phyloP scores from a whole-genome alignment of 2,797 vertebrate genomes.

The Dipus sagitta region DNA sequence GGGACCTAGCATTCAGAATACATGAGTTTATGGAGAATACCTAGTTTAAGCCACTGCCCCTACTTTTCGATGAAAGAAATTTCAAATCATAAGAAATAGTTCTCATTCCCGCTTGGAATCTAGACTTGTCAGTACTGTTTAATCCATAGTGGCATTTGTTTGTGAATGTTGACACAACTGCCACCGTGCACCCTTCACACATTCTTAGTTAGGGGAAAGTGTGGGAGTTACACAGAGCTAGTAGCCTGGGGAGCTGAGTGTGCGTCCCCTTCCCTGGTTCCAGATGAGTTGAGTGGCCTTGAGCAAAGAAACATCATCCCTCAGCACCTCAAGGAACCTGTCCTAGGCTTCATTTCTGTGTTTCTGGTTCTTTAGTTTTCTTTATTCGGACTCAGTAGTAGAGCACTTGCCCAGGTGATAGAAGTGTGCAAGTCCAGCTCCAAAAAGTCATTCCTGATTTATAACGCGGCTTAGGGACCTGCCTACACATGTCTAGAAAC shows the following conservation, averaged over 20 bases:
- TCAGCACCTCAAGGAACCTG: background rate
- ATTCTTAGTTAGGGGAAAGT: background rate
- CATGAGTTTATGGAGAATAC: no score
- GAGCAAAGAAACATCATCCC: background rate
- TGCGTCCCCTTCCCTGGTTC: background rate
- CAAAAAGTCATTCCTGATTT: background rate
- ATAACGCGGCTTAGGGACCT: background rate
- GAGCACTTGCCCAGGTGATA: background rate
- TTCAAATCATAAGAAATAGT: background rate
- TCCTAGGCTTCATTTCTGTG: background rate
- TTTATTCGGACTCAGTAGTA: background rate
- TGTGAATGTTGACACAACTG: background rate
- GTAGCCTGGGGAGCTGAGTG: background rate
- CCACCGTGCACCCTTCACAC: fast-evolving
- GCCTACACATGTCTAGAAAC: background rate
- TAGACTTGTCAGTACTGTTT: background rate
- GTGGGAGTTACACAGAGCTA: no score
- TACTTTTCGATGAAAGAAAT: background rate
- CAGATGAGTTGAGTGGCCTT: background rate
- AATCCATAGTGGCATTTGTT: fast-evolving
- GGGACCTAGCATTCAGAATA: no score
- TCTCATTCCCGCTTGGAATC: background rate
- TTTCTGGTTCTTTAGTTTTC: background rate
- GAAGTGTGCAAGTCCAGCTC: background rate
- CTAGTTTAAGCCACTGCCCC: background rate